These are phyloP conservation scores for Parus major DNA, from an alignment of 2,113 vertebrate species.

Conservation along the genomic window DNA sequence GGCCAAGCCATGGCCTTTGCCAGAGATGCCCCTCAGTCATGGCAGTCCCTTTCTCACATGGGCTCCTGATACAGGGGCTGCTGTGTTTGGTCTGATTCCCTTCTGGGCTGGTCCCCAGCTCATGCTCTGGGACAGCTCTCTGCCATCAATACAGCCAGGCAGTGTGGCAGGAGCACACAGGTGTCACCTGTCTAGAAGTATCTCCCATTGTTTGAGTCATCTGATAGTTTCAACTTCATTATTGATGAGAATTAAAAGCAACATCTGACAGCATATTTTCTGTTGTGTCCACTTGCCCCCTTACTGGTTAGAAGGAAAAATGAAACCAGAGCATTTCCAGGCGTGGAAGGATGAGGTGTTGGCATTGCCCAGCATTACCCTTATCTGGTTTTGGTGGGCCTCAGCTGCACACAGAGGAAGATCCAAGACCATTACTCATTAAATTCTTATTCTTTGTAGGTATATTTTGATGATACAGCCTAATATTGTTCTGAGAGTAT, in stretches of 20 bases:
- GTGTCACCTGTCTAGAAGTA: neutral
- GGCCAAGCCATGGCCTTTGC: neutral
- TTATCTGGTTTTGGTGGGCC: neutral
- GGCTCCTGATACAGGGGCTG: neutral
- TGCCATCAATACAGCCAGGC: neutral
- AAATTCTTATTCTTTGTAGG: neutral
- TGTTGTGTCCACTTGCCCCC: neutral
- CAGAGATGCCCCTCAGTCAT: neutral
- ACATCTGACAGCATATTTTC: neutral
- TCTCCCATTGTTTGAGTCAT: neutral
- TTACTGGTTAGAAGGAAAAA: neutral
- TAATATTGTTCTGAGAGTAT: neutral
- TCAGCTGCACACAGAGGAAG: neutral
- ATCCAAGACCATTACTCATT: neutral
- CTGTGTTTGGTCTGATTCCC: neutral
- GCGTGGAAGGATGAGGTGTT: neutral
- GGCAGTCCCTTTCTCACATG: fast-evolving
- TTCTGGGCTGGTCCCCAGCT: neutral
- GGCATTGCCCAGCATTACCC: neutral
- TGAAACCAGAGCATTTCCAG: neutral
- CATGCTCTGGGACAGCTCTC: no score
- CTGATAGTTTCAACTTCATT: neutral
- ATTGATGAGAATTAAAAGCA: neutral
- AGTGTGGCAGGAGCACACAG: neutral
- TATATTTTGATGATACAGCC: neutral